Base-by-base conservation (phyloP, 1,140 invertebrate species). In the Littorina saxatilis region DNA sequence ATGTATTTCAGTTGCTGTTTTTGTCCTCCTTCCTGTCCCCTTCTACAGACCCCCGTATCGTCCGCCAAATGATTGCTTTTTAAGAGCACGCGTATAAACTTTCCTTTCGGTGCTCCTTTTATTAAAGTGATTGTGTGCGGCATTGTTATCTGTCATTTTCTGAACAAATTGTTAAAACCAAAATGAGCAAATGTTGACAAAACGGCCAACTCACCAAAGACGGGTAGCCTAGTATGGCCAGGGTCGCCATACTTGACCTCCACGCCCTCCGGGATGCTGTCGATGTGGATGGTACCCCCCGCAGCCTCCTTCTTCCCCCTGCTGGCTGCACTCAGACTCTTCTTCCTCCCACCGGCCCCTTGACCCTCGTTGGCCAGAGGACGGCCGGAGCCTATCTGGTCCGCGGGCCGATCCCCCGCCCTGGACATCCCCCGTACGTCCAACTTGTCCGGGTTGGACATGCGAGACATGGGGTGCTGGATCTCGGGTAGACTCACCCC, bases 231-330 rank as follows among this genome's bases (percentile, higher is more conserved):
- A 15, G 90, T 89, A 63, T 88, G 88, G 20, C 40, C 83, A 0
- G 90, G 88, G 74, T 92, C 91, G 32, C 91, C 91, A 66, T 87
- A 85, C 23, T 83, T 88, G 27, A 92, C 88, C 80, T 91, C 90
- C 15, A 90, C 86, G 13, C 91, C 90, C 82, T 92, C 91, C 37
- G 91, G 90, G 20, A 92, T 91, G 40, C 63, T 84, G 5, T 89
- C 89, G 52, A 89, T 86, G 29, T 78, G 40, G n/a, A 85, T 68
- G 20, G 82, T 83, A 39, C 58, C 55, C 35, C 17, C 43, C 11
- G 78, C 66, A 32, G 72, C 39, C n/a, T 79, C 55, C 43, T 70
- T 39, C 35, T 72, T 81, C 35, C 81, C 55, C 2, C 85, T 76
- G 66, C 84, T 87, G 1, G 68, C 72, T 7, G 85, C 82, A 5